phyloP scores from a whole-genome alignment of 2,113 vertebrate species.

The Chlamydotis undulata region DNA sequence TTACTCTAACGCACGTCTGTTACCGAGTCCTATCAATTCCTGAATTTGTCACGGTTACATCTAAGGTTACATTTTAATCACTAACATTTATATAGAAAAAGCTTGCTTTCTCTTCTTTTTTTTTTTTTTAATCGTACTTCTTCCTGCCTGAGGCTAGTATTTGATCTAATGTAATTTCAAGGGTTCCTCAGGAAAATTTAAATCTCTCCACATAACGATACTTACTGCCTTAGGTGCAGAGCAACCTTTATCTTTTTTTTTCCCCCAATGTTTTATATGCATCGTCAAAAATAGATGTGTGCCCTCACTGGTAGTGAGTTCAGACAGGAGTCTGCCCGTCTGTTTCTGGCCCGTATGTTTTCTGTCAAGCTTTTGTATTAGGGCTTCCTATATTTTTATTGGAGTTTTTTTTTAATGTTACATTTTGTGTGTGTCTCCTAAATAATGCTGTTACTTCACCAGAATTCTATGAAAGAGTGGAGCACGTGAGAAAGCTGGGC shows the following conservation, averaged over 20 bases:
- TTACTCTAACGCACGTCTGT: neutral
- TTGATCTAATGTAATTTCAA: neutral
- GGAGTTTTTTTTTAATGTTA: neutral
- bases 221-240: neutral
- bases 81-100: neutral
- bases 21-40: neutral
- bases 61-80: neutral
- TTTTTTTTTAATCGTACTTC: neutral
- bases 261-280: rapidly evolving
- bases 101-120: neutral
- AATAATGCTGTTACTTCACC: neutral
- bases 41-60: neutral
- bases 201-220: rapidly evolving
- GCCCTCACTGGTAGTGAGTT: neutral
- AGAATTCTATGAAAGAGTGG: neutral
- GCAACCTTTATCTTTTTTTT: neutral
- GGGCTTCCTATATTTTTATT: neutral
- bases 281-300: neutral
- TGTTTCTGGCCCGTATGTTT: neutral
- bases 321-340: neutral
- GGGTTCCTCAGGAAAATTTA: neutral
- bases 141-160: neutral
- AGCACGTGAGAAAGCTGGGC: neutral
- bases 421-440: neutral
- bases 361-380: neutral